Percentiles rank a stretch among this genome's conserved stretches.
Evolutionary conservation across 2,888 invertebrate genomes (phyloP).

Genomic region (Eumerus sabulonum): DNA sequence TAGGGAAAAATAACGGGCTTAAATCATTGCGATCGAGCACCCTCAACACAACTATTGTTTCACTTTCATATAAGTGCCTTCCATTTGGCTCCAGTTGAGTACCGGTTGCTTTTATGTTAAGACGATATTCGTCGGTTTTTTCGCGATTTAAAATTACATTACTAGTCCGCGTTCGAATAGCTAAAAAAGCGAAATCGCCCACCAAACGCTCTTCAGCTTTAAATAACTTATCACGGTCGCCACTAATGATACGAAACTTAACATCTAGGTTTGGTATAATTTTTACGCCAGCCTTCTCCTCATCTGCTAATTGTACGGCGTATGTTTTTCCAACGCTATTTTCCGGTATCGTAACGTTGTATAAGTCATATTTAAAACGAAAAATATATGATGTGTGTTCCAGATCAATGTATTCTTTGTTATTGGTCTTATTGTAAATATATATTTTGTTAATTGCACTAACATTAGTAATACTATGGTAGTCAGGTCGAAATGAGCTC

Average conservation of each 20-base stretch:
- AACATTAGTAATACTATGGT: slow-evolving; percentile 47
- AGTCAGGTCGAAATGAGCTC: slow-evolving; percentile 35
- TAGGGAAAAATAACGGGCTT: slow-evolving; percentile 94
- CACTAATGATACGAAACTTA: slow-evolving; percentile 91
- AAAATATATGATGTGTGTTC: slow-evolving; percentile 77
- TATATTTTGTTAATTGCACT: slow-evolving; percentile 27
- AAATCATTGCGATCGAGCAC: slow-evolving; percentile 94
- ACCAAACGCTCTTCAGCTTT: slow-evolving; percentile 93
- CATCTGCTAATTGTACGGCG: slow-evolving; percentile 84
- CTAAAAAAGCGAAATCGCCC: slow-evolving; percentile 96
- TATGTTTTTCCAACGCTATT: slow-evolving; percentile 95
- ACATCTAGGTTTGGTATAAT: slow-evolving; percentile 82
- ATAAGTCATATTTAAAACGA: slow-evolving; percentile 86
- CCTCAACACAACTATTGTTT: slow-evolving; percentile 85
- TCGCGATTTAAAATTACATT: slow-evolving; percentile 96
- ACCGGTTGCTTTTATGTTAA: slow-evolving; percentile 87
- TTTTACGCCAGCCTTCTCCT: slow-evolving; percentile 89
- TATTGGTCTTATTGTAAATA: slow-evolving; percentile 14
- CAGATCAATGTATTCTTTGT: slow-evolving; percentile 20
- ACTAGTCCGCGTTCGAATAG: slow-evolving; percentile 92
- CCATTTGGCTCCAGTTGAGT: slow-evolving; percentile 81
- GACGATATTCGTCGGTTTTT: slow-evolving; percentile 89
- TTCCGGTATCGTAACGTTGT: slow-evolving; percentile 95
- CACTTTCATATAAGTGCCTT: slow-evolving; percentile 84
- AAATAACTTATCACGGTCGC: slow-evolving; percentile 94